Conservation (phyloP, 53 echinoderm and acorn worm species). For the Crossaster papposus region DNA sequence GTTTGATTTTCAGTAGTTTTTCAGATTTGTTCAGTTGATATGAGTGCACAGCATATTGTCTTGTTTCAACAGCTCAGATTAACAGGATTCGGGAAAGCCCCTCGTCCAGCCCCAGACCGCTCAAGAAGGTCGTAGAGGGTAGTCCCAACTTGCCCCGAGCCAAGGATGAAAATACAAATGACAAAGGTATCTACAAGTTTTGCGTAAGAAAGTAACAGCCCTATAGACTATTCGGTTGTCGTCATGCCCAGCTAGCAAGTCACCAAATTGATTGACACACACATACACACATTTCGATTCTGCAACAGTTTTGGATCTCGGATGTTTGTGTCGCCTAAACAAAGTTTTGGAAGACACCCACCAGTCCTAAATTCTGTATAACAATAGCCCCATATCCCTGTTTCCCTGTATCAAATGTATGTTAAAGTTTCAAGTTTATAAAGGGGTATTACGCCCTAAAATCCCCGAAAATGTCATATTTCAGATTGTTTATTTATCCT, state of each 20-base stretch:
- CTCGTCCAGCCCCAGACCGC: slow-evolving; percentile 14
- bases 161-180: slow-evolving; percentile 46
- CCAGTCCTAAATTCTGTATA: no score
- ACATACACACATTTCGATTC: no score
- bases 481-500: no score
- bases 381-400: no score
- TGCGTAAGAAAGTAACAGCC: not conserved
- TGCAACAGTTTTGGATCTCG: no score
- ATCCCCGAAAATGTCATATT: no score
- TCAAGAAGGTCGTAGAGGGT: not conserved
- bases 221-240: not conserved
- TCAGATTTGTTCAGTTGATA: not conserved
- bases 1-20: not conserved
- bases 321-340: no score
- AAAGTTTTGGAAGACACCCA: no score
- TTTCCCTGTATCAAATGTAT: no score
- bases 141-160: not conserved
- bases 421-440: no score
- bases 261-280: no score
- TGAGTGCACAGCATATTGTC: not conserved
- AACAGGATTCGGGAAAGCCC: slow-evolving; percentile 34
- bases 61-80: slow-evolving; percentile 32
- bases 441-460: no score
- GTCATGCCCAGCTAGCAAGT: not conserved
- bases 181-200: slow-evolving; percentile 4